Base-by-base conservation (phyloP, 2,113 vertebrate genomes). In the Falcunculus frontatus region DNA sequence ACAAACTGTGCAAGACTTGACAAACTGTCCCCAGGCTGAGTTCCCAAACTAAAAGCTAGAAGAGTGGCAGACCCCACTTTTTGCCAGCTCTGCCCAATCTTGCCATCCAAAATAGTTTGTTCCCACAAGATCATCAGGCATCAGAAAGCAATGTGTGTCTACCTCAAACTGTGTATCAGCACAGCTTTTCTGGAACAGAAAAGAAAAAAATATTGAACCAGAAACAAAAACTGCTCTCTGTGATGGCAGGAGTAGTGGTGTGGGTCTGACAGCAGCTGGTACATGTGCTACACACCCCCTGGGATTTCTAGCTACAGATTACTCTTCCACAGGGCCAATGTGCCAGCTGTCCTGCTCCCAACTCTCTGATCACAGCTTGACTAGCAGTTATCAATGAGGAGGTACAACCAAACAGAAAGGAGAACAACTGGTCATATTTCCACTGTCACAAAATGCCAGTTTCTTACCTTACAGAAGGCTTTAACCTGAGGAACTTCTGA, bases 241-340 rank as follows among this genome's bases (percentile, higher is more conserved):
- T 11, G 21, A 74, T 2, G 3, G 33, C 35, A 65, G 60, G 60
- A 35, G 22, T 7, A 63, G n/a, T 5, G 35, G 64, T 33, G 78
- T 67, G 52, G 44, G 56, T 86, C 49, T 35, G 33, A 55, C 25
- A 67, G 74, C 83, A 91, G 42, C 80, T 74, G 29, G 32, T 55
- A 23, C 6, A 8, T 5, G 16, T 7, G 6, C 29, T 44, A 5
- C 1, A 5, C 1, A 4, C 10, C 7, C 7, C 0, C 10, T 8
- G 32, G 59, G 59, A 49, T 42, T 83, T 85, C 83, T 60, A 92
- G 76, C 9, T 30, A 81, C 1, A 0, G 15, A 35, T 53, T 32
- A 27, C 8, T 78, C 33, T 81, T 81, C 60, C 77, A 60, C 22
- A 29, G 29, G 35, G 25, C 64, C 73, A 90, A 9, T 16, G 59